These are phyloP conservation scores for Yponomeuta sedellus DNA, from an alignment of 2,888 invertebrate species.

Conservation along the genomic window DNA sequence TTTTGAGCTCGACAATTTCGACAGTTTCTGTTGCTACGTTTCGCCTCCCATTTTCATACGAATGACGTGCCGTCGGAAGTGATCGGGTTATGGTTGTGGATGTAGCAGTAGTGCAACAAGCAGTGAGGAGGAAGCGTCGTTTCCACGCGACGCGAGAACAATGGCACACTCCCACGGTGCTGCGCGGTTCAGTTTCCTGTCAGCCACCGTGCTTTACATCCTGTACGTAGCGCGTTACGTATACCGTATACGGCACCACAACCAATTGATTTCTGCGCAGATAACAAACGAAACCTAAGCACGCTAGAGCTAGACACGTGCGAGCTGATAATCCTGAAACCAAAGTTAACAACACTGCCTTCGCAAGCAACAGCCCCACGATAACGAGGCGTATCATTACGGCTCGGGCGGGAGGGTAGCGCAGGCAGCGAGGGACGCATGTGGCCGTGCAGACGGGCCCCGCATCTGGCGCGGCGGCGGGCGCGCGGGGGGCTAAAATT, in stretches of 20 bases:
- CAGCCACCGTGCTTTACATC: slow-evolving; percentile 5
- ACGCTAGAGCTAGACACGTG: not conserved
- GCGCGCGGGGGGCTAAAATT: slow-evolving; percentile 77
- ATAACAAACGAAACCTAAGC: not conserved
- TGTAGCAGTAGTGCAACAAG: not conserved
- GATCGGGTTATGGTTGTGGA: not conserved
- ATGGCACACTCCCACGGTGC: slow-evolving; percentile 45
- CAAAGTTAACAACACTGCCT: too few species aligned
- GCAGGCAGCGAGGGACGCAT: slow-evolving; percentile 63
- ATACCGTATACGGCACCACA: not conserved
- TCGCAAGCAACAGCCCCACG: slow-evolving; percentile 28
- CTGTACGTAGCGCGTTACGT: not conserved
- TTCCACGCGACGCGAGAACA: slow-evolving; percentile 41
- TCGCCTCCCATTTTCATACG: not conserved
- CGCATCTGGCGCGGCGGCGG: slow-evolving; percentile 69
- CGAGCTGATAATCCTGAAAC: not conserved
- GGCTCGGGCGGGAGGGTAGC: slow-evolving; percentile 49
- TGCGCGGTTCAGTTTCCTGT: slow-evolving; percentile 9
- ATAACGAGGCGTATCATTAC: slow-evolving; percentile 69
- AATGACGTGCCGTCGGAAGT: not conserved
- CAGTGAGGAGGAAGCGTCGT: slow-evolving; percentile 34
- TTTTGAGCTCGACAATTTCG: not conserved
- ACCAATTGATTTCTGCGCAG: not conserved
- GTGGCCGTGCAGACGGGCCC: slow-evolving; percentile 56
- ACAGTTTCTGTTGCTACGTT: not conserved